Base-by-base conservation (phyloP, 2,888 invertebrate species). In the Glomeris marginata region DNA sequence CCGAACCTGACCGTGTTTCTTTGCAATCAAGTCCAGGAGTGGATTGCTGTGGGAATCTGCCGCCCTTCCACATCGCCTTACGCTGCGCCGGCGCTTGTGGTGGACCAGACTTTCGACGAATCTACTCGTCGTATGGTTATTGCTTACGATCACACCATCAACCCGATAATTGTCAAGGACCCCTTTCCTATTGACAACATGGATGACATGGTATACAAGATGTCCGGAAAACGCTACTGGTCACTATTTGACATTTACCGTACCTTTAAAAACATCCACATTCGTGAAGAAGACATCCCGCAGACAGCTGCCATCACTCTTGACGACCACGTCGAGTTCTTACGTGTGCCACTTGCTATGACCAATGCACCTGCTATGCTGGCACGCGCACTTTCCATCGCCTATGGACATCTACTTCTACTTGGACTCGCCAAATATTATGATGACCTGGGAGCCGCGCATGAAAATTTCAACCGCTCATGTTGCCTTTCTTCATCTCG, bases 11-110 rank as follows among this genome's bases (percentile, higher is more conserved):
- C 15, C 5, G 45, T 5, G 15, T n/a, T 1, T 43, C 33, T n/a
- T 35, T 49, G 20, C 22, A 4, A 43, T 8, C 34, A 42, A 15
- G 45, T 49, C n/a, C 4, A 47, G n/a, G 45, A 49, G 3, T 49
- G 45, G 49, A 8, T 34, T 2, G 35, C 34, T 10, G 5, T 16
- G 20, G 49, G 49, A 16, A 44, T 49, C 11, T 43, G 42, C 5
- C 16, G 49, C 5, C 15, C 6, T 5, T 49, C 36, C 15, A 33
- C 28, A 8, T 49, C 36, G 4, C 33, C 33, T 4, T 49, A 49
- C n/a, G 49, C 45, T 2, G 49, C 44, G 1, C 49, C 49, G 11
- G 13, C 13, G 2, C 22, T 49, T 13, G 44, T 49, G 8, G 44
- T 49, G 1, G 36, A 44, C 1, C 49, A 49, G 34, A 45, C 49